phyloP scores from a whole-genome alignment of 2,113 vertebrate species.

The Rhodinocichla rosea region DNA sequence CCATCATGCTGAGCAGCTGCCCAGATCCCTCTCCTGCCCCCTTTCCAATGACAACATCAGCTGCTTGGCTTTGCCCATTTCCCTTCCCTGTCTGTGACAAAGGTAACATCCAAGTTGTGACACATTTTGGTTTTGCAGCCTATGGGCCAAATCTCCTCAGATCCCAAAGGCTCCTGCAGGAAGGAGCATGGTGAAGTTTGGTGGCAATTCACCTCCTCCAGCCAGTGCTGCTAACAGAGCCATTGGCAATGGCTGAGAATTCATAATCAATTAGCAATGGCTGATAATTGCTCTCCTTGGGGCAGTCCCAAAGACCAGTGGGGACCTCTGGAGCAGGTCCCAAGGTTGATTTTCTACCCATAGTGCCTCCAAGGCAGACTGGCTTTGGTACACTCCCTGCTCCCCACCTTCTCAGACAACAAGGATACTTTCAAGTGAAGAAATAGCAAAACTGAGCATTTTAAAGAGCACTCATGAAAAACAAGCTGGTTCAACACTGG shows the following conservation, averaged over 20 bases:
- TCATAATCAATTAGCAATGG: not conserved
- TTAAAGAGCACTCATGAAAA: not conserved
- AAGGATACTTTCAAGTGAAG: not conserved
- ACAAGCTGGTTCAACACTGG: not conserved
- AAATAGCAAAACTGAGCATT: fast-evolving
- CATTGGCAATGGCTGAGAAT: not conserved
- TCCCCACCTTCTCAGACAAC: not conserved
- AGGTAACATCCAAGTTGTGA: fast-evolving
- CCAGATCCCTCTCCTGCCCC: not conserved
- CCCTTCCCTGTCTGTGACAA: not conserved
- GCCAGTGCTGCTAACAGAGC: fast-evolving
- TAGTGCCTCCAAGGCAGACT: not conserved
- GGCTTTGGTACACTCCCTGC: fast-evolving
- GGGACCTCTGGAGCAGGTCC: not conserved
- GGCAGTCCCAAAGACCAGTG: not conserved
- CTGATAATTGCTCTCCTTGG: not conserved
- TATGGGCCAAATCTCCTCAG: not conserved
- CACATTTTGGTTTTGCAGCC: not conserved
- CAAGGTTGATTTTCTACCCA: not conserved
- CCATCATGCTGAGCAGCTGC: not conserved
- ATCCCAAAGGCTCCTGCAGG: not conserved
- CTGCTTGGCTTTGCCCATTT: not conserved
- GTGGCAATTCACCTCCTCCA: not conserved
- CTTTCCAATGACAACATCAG: not conserved
- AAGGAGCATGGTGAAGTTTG: not conserved